A percentile compares a stretch with the other conserved stretches of the same genome.
Conservation (phyloP, 2,888 invertebrate species). For the Mythimna albipuncta region DNA sequence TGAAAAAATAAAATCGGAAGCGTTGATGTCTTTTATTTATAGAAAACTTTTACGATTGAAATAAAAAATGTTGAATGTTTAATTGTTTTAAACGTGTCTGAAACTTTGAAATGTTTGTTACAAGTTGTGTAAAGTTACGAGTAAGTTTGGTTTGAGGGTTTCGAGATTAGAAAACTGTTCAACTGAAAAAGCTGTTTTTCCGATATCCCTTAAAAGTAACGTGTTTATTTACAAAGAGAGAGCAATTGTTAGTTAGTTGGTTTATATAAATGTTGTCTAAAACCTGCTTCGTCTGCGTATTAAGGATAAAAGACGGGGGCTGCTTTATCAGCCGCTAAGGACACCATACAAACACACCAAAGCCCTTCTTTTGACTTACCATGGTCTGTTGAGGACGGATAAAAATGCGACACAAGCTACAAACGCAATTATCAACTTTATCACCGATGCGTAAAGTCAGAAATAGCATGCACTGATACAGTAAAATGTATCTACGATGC, state of each 20-base stretch:
- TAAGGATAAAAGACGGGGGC: conserved; percentile 9
- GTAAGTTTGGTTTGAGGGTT: background rate
- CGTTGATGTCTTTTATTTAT: conserved; percentile 81
- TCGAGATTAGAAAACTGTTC: background rate
- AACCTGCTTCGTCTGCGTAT: conserved; percentile 20
- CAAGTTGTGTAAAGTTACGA: background rate
- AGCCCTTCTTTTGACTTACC: conserved; percentile 47
- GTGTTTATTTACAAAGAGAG: conserved; percentile 9
- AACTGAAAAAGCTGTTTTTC: background rate
- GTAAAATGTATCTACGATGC: conserved; percentile 48
- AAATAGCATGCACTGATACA: conserved; percentile 35
- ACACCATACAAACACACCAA: conserved; percentile 51
- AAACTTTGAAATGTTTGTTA: background rate
- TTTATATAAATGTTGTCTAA: conserved; percentile 6
- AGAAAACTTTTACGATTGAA: conserved; percentile 39
- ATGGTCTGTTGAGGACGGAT: conserved; percentile 38
- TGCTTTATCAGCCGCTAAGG: conserved; percentile 46
- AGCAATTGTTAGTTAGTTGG: background rate
- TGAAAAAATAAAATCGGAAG: conserved; percentile 37
- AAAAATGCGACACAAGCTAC: conserved; percentile 35
- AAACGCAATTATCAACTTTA: conserved; percentile 52
- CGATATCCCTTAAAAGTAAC: background rate
- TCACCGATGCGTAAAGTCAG: conserved; percentile 28
- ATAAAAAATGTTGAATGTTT: conserved; percentile 14
- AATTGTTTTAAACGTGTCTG: background rate